Conservation (phyloP, 2,888 invertebrate species). For the Selenia dentaria region DNA sequence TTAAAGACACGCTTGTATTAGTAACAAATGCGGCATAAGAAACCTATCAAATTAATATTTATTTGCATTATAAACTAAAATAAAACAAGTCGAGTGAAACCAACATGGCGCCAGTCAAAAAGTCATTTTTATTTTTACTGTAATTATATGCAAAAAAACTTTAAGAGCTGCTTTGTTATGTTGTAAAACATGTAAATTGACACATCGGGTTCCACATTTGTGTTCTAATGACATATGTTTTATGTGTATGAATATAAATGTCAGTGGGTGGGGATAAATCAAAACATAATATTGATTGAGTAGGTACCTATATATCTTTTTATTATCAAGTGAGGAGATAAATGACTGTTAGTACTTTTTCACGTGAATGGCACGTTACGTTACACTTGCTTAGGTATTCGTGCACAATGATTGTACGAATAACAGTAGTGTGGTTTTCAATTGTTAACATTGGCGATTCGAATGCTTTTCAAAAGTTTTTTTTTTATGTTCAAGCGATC, state of each 20-base stretch:
- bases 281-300: conserved; percentile 5
- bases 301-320: too few species aligned
- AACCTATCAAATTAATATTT: conserved; percentile 7
- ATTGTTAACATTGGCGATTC: too few species aligned
- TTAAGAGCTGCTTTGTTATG: conserved; percentile 23
- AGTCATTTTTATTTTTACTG: conserved; percentile 37
- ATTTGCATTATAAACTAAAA: neutral
- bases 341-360: too few species aligned
- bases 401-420: too few species aligned
- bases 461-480: too few species aligned
- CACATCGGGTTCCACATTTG: conserved; percentile 34
- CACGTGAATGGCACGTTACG: too few species aligned
- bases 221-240: conserved; percentile 33
- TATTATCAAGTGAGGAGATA: too few species aligned
- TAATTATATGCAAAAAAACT: conserved; percentile 23
- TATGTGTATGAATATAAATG: conserved; percentile 22
- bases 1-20: conserved; percentile 2
- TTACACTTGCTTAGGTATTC: too few species aligned
- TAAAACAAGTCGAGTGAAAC: neutral
- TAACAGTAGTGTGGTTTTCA: too few species aligned
- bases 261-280: conserved; percentile 21
- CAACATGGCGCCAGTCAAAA: conserved; percentile 24
- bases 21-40: neutral
- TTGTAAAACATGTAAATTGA: conserved; percentile 41
- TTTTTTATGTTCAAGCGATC: too few species aligned